Conservation (phyloP, 2,797 vertebrate species). For the Poecilia picta region DNA sequence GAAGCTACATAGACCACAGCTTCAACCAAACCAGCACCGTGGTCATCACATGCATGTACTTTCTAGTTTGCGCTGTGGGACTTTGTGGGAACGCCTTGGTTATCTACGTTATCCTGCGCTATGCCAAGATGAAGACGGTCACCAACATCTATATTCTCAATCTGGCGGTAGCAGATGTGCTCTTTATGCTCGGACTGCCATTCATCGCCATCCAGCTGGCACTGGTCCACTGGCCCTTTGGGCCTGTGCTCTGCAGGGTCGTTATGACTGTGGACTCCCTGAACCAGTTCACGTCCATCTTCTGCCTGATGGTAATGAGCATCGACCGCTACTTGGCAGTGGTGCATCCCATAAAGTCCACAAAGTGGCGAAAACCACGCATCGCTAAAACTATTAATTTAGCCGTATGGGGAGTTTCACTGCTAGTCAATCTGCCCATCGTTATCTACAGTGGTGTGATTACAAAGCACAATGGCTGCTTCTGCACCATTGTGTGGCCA, state of each 20-base stretch:
- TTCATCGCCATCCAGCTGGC: conserved; percentile 96
- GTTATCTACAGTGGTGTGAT: conserved; percentile 92
- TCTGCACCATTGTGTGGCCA: conserved; percentile 96
- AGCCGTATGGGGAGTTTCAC: conserved; percentile 91
- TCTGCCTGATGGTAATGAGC: conserved; percentile 97
- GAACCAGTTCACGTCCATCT: conserved; percentile 98
- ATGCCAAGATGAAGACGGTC: conserved; percentile 98
- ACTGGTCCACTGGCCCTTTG: conserved; percentile 95
- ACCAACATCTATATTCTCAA: conserved; percentile 99
- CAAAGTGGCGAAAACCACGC: conserved; percentile 93
- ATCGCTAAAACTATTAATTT: conserved; percentile 92
- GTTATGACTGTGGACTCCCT: conserved; percentile 96
- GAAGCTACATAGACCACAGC: conserved; percentile 76
- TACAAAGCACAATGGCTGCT: conserved; percentile 83
- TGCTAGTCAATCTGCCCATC: conserved; percentile 95
- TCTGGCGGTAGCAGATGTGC: conserved; percentile 93
- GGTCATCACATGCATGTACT: conserved; percentile 94
- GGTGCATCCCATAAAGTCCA: conserved; percentile 95
- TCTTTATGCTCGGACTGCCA: conserved; percentile 95
- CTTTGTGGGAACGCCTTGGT: conserved; percentile 93
- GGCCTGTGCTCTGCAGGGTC: conserved; percentile 90
- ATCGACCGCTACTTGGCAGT: conserved; percentile 95
- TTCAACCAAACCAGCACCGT: conserved; percentile 89
- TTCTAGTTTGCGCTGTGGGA: conserved; percentile 91
- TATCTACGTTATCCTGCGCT: conserved; percentile 96